A percentile compares a stretch with the other conserved stretches of the same genome.
These are phyloP conservation scores for Colaptes auratus DNA, from an alignment of 2,113 vertebrate species.

Conservation along the genomic window DNA sequence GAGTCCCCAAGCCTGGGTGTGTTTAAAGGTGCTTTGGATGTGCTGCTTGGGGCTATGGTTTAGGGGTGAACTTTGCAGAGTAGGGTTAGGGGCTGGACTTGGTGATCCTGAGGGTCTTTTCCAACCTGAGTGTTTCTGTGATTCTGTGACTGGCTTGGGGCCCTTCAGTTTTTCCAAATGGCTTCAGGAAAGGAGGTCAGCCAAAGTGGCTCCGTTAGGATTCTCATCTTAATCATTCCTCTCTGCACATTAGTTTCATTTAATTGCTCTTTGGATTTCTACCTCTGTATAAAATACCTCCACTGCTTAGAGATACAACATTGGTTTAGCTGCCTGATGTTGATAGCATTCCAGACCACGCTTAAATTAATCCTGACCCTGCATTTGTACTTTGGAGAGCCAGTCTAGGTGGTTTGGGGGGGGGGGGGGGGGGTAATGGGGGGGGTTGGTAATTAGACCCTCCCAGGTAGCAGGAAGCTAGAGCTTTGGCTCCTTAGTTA, in stretches of 20 bases:
- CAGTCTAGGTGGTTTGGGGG: not conserved
- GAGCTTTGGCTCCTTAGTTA: conserved; percentile 61
- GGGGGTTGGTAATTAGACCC: conserved; percentile 66
- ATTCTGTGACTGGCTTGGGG: not conserved
- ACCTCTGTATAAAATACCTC: not conserved
- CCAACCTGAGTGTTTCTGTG: too few species aligned
- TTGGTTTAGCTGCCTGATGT: conserved; percentile 8
- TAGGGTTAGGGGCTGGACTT: too few species aligned
- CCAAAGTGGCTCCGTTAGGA: conserved; percentile 14
- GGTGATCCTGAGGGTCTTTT: too few species aligned
- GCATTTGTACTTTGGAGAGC: conserved; percentile 40
- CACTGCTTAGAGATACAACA: not conserved
- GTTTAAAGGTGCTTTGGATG: too few species aligned
- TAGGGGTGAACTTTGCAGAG: too few species aligned
- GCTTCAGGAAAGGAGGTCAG: not conserved
- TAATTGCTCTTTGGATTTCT: conserved; percentile 1
- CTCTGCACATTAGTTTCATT: conserved; percentile 13
- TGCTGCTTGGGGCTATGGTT: too few species aligned
- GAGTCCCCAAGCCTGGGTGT: too few species aligned
- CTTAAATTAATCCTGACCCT: conserved; percentile 9
- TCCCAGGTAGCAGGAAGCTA: conserved; percentile 67
- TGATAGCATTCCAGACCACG: not conserved
- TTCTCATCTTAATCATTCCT: not conserved
- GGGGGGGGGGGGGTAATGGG: not conserved
- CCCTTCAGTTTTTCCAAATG: not conserved